These are phyloP conservation scores for Diadema setosum DNA, from an alignment of 35 echinoderm and acorn worm genomes.

Conservation along the genomic window DNA sequence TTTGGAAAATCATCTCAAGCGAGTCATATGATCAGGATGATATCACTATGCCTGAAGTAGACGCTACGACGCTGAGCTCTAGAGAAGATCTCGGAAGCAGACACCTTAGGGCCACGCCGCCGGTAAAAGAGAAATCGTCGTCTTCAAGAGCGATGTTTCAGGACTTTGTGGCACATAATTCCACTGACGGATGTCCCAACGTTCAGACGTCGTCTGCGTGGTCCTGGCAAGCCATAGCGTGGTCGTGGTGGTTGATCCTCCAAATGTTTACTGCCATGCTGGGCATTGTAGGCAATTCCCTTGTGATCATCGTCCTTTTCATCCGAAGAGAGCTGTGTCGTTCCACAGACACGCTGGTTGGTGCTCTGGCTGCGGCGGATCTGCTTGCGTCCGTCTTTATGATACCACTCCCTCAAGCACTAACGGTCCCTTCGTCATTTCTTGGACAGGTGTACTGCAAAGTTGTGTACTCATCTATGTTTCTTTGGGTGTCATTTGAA, in stretches of 20 bases:
- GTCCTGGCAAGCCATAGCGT: background rate
- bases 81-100: too few relatives aligned
- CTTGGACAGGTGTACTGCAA: constrained; percentile 50
- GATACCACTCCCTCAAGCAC: constrained; percentile 1
- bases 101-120: too few relatives aligned
- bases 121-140: too few relatives aligned
- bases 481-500: constrained; percentile 54
- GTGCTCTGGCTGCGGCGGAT: constrained; percentile 46
- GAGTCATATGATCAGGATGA: too few relatives aligned
- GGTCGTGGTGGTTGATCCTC: background rate
- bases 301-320: constrained; percentile 51
- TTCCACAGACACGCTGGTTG: constrained; percentile 53
- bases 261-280: constrained; percentile 10
- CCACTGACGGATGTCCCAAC: too few relatives aligned
- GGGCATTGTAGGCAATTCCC: constrained; percentile 42
- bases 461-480: constrained; percentile 22
- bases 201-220: too few relatives aligned
- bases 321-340: constrained; percentile 6
- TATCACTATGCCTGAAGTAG: too few relatives aligned
- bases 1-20: too few relatives aligned
- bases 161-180: too few relatives aligned
- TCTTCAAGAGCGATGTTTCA: too few relatives aligned
- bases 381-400: constrained; percentile 22
- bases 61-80: too few relatives aligned
- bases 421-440: background rate